A percentile compares a stretch with the other conserved stretches of the same genome.
phyloP scores from a whole-genome alignment of 2,888 invertebrate species.

The Meliscaeva auricollis region DNA sequence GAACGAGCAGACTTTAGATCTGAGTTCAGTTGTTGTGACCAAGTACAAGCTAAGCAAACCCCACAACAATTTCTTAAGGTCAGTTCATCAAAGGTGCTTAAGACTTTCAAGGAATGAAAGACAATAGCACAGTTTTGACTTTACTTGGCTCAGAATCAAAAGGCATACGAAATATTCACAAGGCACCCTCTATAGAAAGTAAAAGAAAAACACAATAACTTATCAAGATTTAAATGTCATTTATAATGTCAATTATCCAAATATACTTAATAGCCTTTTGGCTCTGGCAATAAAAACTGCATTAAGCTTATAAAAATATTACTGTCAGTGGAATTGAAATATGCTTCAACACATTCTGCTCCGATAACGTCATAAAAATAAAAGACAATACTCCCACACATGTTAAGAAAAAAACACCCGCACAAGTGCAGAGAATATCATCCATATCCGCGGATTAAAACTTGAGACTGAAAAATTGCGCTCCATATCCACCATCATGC shows the following conservation, averaged over 20 bases:
- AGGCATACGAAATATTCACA: too few relatives aligned
- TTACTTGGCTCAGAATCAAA: too few relatives aligned
- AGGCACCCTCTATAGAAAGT: too few relatives aligned
- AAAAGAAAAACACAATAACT: background rate
- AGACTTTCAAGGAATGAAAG: too few relatives aligned
- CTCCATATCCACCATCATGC: background rate
- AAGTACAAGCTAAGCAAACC: too few relatives aligned
- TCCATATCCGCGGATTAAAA: background rate
- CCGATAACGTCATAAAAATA: background rate
- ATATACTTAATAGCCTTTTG: background rate
- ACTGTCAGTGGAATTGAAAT: background rate
- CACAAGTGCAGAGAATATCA: background rate
- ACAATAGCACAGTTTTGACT: too few relatives aligned
- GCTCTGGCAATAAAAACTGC: background rate
- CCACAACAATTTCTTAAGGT: too few relatives aligned
- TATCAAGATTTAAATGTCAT: background rate
- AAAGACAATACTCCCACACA: background rate
- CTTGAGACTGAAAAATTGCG: conserved; percentile 16
- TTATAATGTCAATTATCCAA: background rate
- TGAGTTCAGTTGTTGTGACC: too few relatives aligned
- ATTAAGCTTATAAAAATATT: conserved; percentile 9
- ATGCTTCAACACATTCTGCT: background rate
- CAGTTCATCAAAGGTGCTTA: too few relatives aligned
- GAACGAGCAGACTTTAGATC: too few relatives aligned
- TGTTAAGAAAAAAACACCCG: background rate